Evolutionary conservation across 2,797 vertebrate genomes (phyloP).

Genomic region (Rhinophrynus dorsalis): DNA sequence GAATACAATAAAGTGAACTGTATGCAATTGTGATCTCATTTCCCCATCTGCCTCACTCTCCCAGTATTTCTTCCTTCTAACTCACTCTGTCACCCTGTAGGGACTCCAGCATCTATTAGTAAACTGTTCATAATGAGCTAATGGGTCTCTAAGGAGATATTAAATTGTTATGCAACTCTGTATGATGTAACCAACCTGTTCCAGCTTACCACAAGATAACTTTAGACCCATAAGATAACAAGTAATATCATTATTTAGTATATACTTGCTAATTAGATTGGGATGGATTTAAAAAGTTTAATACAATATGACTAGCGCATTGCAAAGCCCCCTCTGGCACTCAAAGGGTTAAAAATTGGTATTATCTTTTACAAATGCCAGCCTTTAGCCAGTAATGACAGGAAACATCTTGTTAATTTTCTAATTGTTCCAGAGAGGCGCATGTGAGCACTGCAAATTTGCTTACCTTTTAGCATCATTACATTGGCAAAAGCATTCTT

Average conservation of each 20-base stretch:
- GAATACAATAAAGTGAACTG: not conserved
- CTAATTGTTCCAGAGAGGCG: no score
- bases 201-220: not conserved
- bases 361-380: no score
- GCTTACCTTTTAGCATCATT: no score
- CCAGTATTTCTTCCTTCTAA: constrained; percentile 4
- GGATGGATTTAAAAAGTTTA: no score
- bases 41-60: constrained; percentile 32
- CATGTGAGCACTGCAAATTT: no score
- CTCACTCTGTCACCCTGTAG: not conserved
- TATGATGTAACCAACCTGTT: constrained; percentile 34
- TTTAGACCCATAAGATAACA: not conserved
- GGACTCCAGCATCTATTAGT: constrained; percentile 31
- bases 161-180: constrained; percentile 13
- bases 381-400: no score
- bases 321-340: no score
- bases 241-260: not conserved
- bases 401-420: no score
- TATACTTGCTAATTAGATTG: not conserved
- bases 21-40: constrained; percentile 13
- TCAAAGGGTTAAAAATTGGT: no score
- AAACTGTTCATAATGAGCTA: constrained; percentile 39
- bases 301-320: no score
- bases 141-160: constrained; percentile 10
- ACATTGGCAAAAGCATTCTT: no score